Base-by-base conservation (phyloP, 2,797 vertebrate species). In the Periophthalmus magnuspinnatus region DNA sequence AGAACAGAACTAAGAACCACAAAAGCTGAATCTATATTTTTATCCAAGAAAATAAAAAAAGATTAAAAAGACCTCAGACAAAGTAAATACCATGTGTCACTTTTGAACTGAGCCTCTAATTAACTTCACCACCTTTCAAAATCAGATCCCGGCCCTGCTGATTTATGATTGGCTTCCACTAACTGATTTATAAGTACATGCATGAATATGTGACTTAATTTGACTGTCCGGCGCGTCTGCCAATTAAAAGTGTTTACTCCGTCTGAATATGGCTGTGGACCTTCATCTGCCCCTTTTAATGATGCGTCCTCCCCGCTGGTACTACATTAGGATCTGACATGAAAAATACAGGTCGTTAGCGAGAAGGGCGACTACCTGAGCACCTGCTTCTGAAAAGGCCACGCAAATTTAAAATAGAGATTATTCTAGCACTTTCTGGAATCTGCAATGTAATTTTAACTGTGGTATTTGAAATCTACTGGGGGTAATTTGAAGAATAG, bases 201-300 rank as follows among this genome's bases (percentile, higher is more conserved):
- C 14, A 36, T 5, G 67, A 70, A 77, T 78, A 32, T 81, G 81
- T 68, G 73, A 81, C 75, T 71, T 85, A 81, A 87, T 84, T 72
- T 67, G 71, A 70, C 81, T 66, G 76, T 68, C 67, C 72, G 58
- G 47, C 4, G 68, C 73, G 57, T 19, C 17, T 41, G 70, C 86
- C 84, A 91, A 92, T 93, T 92, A 93, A 92, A 82, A 77, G 22
- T 84, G 85, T 90, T 89, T 90, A 86, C 87, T 65, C 70, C 74
- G 78, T 80, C 70, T 71, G 72, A 72, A 87, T 75, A 80, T 28
- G 86, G 84, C 85, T 7, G 38, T n/a, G 70, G 84, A 86, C 89
- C 86, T 88, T 87, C 84, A 75, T 47, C 64, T 75, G 84, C 86
- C 86, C 86, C 83, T 4, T 85, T 87, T 90, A 90, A 76, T 66